A percentile compares a stretch with the other conserved stretches of the same genome.
These are phyloP conservation scores for Neelides sp. DNA, from an alignment of 1,140 invertebrate species.

Conservation along the genomic window DNA sequence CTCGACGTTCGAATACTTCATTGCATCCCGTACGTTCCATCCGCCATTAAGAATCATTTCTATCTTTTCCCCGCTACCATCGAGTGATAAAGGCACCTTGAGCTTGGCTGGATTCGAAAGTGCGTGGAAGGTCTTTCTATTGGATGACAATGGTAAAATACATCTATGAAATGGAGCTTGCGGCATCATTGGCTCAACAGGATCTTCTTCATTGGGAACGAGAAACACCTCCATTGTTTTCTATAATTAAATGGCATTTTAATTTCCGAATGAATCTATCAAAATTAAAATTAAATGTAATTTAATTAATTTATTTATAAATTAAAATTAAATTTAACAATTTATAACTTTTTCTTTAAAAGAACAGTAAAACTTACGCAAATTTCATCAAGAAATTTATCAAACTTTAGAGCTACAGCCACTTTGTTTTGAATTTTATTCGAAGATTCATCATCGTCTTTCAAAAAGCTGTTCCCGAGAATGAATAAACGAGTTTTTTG, in stretches of 20 bases:
- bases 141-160: constrained; percentile 15
- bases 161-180: constrained; percentile 24
- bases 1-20: constrained; percentile 14
- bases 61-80: no score
- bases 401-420: constrained; percentile 18
- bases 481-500: constrained; percentile 19
- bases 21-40: constrained; percentile 24
- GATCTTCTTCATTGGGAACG: constrained; percentile 22
- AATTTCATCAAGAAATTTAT: constrained; percentile 17
- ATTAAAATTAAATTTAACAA: constrained; percentile 6
- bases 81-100: not conserved
- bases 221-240: constrained; percentile 26
- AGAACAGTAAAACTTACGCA: constrained; percentile 14
- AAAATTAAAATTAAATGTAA: no score
- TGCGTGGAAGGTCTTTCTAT: constrained; percentile 15
- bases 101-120: constrained; percentile 23
- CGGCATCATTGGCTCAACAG: constrained; percentile 23
- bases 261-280: no score
- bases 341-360: no score
- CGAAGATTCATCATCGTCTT: constrained; percentile 6
- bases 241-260: constrained; percentile 13
- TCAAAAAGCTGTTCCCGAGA: constrained; percentile 18
- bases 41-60: constrained; percentile 21
- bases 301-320: no score
- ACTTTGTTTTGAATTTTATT: not conserved